Percentiles rank a stretch among this genome's conserved stretches.
phyloP scores from a whole-genome alignment of 1,140 invertebrate species.

The Helicoverpa armigera region DNA sequence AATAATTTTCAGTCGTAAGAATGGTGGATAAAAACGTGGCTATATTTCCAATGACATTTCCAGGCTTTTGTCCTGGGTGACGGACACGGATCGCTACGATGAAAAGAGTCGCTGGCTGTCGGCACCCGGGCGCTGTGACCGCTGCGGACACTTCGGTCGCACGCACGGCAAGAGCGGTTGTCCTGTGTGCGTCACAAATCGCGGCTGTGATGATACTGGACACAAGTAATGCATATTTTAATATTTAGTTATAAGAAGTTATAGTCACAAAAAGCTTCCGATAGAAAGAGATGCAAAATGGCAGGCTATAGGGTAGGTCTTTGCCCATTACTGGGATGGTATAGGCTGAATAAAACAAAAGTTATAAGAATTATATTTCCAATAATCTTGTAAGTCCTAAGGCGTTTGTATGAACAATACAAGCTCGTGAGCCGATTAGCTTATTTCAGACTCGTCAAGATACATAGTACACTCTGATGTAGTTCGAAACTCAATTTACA shows the following conservation, averaged over 20 bases:
- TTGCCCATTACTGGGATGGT: no score
- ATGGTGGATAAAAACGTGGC: constrained; percentile 58
- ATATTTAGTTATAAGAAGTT: no score
- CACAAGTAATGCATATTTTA: constrained; percentile 85
- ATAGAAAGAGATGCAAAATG: no score
- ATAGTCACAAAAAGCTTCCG: no score
- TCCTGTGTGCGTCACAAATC: constrained; percentile 87
- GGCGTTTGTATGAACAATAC: no score
- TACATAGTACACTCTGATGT: no score
- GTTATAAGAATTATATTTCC: no score
- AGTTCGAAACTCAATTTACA: neutral
- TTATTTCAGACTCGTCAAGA: no score
- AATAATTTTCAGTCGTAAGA: constrained; percentile 48
- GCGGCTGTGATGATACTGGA: constrained; percentile 87
- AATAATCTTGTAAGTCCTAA: no score
- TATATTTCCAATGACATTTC: neutral
- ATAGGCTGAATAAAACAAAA: no score
- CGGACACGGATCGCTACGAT: constrained; percentile 86
- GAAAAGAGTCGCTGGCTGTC: constrained; percentile 85
- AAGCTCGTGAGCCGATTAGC: no score
- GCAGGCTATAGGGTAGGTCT: no score
- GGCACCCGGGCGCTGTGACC: constrained; percentile 88
- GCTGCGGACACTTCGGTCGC: constrained; percentile 90
- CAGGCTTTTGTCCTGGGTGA: constrained; percentile 87
- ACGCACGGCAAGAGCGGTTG: constrained; percentile 89